Conservation (phyloP, 2,888 invertebrate genomes). For the Panopea generosa region DNA sequence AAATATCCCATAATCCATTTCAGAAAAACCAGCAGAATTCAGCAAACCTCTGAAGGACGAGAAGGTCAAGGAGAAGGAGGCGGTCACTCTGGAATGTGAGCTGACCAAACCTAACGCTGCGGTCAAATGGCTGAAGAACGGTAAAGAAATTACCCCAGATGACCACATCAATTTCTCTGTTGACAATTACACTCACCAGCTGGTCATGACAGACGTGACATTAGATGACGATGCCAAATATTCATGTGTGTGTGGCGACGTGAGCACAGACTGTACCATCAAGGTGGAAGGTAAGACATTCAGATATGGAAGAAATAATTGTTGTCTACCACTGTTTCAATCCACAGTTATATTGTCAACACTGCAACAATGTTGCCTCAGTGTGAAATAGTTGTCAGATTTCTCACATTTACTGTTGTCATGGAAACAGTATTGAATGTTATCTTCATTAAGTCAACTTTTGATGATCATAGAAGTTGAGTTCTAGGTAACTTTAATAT, state of each 20-base stretch:
- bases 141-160: conserved; percentile 94
- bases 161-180: conserved; percentile 91
- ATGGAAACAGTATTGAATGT: no score
- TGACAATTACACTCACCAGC: conserved; percentile 87
- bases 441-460: no score
- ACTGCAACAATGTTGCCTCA: no score
- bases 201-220: conserved; percentile 76
- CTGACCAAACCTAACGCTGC: conserved; percentile 86
- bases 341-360: no score
- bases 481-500: no score
- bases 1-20: no score
- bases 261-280: conserved; percentile 78
- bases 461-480: no score
- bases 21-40: conserved; percentile 83
- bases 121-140: conserved; percentile 91
- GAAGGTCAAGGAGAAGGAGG: conserved; percentile 71
- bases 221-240: conserved; percentile 81
- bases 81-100: conserved; percentile 86
- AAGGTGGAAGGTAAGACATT: conserved; percentile 80
- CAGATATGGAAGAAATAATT: no score
- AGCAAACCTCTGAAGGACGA: conserved; percentile 70
- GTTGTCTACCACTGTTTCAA: no score
- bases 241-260: conserved; percentile 74
- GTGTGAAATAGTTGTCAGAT: no score
- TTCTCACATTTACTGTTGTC: no score